Evolutionary conservation across 2,888 invertebrate genomes (phyloP).

Genomic region (Heliconius hortense): DNA sequence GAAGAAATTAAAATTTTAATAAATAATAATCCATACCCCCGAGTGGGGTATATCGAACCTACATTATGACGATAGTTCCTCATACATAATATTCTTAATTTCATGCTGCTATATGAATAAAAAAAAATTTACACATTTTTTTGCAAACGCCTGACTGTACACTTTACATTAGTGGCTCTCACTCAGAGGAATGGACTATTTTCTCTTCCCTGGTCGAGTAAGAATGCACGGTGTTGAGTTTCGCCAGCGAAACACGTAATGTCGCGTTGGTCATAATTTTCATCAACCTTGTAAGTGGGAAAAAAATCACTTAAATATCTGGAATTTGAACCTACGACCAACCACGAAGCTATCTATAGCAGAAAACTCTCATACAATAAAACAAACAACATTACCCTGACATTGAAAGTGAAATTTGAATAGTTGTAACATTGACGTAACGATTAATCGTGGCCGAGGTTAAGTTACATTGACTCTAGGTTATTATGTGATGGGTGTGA

Average conservation of each 20-base stretch:
- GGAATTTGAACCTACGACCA: background rate
- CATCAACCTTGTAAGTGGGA: too few species aligned
- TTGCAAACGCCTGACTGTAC: too few species aligned
- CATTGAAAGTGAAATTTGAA: conserved; percentile 4
- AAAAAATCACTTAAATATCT: background rate
- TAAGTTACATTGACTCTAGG: background rate
- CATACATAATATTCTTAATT: too few species aligned
- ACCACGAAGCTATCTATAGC: background rate
- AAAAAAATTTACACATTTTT: too few species aligned
- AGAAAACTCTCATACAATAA: background rate
- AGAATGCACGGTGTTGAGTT: background rate
- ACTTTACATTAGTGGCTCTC: too few species aligned
- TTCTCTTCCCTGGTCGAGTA: background rate
- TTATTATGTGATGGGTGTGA: conserved; percentile 1
- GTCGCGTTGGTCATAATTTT: too few species aligned
- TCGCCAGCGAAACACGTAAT: background rate
- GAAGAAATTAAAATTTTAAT: too few species aligned
- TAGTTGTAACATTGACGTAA: background rate
- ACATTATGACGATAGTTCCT: background rate
- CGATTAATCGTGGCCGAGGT: background rate
- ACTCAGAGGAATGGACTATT: too few species aligned
- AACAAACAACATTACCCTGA: background rate
- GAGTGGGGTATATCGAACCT: background rate
- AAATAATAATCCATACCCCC: background rate
- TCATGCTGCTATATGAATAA: too few species aligned